Base-by-base conservation (phyloP, 2,797 vertebrate species). In the Arctocebus calabarensis region DNA sequence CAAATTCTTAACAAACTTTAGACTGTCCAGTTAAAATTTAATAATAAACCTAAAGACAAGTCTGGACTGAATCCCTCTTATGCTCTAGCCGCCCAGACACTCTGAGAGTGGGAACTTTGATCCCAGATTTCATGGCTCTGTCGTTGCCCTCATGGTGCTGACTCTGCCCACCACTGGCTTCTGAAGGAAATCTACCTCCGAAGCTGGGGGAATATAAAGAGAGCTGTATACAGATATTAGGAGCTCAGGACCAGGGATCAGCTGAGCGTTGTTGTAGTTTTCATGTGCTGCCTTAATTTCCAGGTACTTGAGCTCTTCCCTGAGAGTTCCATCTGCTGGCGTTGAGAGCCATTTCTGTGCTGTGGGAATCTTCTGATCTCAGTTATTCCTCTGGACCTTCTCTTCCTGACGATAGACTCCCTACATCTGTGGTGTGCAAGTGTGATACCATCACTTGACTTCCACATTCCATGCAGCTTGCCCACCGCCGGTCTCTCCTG, bases 1-100 rank as follows among this genome's bases (percentile, higher is more conserved):
- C 11, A 87, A 87, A 88, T 29, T 2, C 48, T 92, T 84, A 94
- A 64, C 43, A 68, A 92, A n/a, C 1, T 25, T 85, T 75, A 79
- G 27, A 61, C 17, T 79, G 19, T 34, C 25, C 52, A 79, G 20
- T 68, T 84, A 14, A 94, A 71, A 79, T 66, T 90, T 88, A 83
- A 29, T 88, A 78, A 92, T 23, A 89, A 92, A 96, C 48, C 22
- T 17, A 61, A 2, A 17, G 3, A 78, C 48, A 6, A 71, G 29
- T 66, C 66, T 77, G 43, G 27, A 32, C 43, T 23, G 10, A 3
- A 62, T 92, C 43, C 5, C 9, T 89, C 17, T 66, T 87, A 23
- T 88, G 10, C 20, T 64, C 5, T 34, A 77, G 16, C 61, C 43
- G 16, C 61, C 43, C 43, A 88, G 71, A 75, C 20, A 59, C 9